These are phyloP conservation scores for Sylvia atricapilla DNA, from an alignment of 2,113 vertebrate genomes.

Conservation along the genomic window DNA sequence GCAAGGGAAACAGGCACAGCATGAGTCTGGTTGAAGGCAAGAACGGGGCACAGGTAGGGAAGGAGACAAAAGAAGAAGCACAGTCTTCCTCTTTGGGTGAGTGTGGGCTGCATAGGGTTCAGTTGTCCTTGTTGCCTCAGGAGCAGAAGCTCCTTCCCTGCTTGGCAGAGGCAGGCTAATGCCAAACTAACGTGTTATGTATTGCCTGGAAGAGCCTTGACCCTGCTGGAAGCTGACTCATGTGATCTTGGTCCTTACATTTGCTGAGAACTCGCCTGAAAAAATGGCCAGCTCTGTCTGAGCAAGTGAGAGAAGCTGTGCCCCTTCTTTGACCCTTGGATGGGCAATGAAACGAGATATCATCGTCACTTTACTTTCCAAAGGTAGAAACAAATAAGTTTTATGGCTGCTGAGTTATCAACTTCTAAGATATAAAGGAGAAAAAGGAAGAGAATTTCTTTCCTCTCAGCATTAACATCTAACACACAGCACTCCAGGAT, in stretches of 20 bases:
- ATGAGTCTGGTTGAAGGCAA: neutral
- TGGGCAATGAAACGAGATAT: neutral
- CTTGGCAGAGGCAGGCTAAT: neutral
- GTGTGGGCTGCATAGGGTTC: neutral
- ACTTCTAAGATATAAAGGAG: conserved; percentile 35
- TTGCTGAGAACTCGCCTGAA: neutral
- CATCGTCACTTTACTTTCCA: neutral
- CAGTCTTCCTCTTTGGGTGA: neutral
- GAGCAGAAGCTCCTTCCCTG: neutral
- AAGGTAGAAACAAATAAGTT: conserved; percentile 48
- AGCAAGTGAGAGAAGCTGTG: neutral
- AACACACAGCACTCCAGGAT: neutral
- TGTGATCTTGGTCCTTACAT: neutral
- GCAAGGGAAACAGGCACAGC: neutral
- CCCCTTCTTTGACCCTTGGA: neutral
- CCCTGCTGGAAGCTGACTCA: neutral
- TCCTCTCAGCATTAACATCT: neutral
- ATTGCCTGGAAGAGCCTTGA: conserved; percentile 25
- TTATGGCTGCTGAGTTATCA: conserved; percentile 66
- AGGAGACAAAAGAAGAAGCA: neutral
- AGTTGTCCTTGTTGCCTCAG: neutral
- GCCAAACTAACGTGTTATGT: neutral
- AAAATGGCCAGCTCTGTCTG: neutral
- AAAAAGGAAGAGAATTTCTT: neutral
- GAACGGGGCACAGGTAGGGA: neutral